A percentile compares a stretch with the other conserved stretches of the same genome.
These are phyloP conservation scores for Euleptes europaea DNA, from an alignment of 2,113 vertebrate species.

Conservation along the genomic window DNA sequence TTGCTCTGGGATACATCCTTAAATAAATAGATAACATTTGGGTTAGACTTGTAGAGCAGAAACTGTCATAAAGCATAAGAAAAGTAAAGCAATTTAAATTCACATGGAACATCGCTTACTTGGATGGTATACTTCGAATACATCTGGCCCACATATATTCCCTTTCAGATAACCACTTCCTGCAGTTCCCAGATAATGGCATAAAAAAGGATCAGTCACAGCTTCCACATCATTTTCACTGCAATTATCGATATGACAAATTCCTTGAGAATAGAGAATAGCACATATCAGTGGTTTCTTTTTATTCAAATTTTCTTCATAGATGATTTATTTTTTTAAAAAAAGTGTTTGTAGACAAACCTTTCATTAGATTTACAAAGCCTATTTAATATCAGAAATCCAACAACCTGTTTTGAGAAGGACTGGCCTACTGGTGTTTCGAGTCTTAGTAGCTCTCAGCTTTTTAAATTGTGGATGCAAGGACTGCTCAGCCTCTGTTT, in stretches of 20 bases:
- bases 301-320: not conserved
- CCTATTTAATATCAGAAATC: not conserved
- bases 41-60: not conserved
- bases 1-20: slow-evolving; percentile 81
- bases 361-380: not conserved
- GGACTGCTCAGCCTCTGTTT: not conserved
- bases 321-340: not conserved
- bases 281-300: not conserved
- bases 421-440: not conserved
- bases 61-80: not conserved
- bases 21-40: slow-evolving; percentile 9
- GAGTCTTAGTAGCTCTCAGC: not conserved
- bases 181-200: slow-evolving; percentile 83
- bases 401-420: not conserved
- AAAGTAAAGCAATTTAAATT: slow-evolving; percentile 1
- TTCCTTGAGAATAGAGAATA: slow-evolving; percentile 72
- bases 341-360: not conserved
- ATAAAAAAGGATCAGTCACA: slow-evolving; percentile 85
- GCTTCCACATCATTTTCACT: slow-evolving; percentile 90
- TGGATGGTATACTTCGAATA: slow-evolving; percentile 70
- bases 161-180: slow-evolving; percentile 82
- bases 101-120: slow-evolving; percentile 51
- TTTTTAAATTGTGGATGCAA: not conserved
- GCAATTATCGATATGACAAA: slow-evolving; percentile 85
- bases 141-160: slow-evolving; percentile 76